These are phyloP conservation scores for Haemorhous mexicanus DNA, from an alignment of 2,113 vertebrate species.

Conservation along the genomic window DNA sequence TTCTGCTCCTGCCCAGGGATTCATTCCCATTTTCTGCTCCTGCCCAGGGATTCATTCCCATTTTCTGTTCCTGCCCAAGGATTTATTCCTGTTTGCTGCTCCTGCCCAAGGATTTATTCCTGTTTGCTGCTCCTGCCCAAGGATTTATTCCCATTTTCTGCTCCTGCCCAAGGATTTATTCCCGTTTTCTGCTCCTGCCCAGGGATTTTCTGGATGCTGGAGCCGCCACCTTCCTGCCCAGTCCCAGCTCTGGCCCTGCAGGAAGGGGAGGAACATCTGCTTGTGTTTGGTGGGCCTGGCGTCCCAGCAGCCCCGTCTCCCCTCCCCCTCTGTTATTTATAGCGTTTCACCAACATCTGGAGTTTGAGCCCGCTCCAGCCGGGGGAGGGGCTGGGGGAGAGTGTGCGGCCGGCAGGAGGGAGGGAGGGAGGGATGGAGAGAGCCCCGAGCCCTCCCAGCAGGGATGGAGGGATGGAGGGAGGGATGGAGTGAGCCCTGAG, in stretches of 20 bases:
- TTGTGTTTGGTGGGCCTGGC: neutral
- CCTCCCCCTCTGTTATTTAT: conserved; percentile 46
- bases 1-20: no score
- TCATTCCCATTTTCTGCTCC: no score
- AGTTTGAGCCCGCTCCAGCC: neutral
- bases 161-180: no score
- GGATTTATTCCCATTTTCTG: no score
- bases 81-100: neutral
- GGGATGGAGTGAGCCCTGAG: neutral
- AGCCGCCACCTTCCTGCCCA: neutral
- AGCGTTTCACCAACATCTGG: conserved; percentile 41
- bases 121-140: no score
- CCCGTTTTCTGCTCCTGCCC: no score
- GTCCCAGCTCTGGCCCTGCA: accelerated
- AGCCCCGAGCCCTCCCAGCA: neutral
- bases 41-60: no score
- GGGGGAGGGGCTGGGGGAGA: neutral
- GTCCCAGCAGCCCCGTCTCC: neutral
- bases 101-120: no score
- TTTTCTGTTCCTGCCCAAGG: no score
- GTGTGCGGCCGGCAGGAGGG: neutral
- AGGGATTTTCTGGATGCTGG: neutral
- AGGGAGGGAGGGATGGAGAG: neutral
- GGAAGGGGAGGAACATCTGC: conserved; percentile 35
- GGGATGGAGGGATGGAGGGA: no score